These are phyloP conservation scores for Phrynocephalus guinanensis DNA, from an alignment of 2,797 vertebrate genomes.

Conservation along the genomic window DNA sequence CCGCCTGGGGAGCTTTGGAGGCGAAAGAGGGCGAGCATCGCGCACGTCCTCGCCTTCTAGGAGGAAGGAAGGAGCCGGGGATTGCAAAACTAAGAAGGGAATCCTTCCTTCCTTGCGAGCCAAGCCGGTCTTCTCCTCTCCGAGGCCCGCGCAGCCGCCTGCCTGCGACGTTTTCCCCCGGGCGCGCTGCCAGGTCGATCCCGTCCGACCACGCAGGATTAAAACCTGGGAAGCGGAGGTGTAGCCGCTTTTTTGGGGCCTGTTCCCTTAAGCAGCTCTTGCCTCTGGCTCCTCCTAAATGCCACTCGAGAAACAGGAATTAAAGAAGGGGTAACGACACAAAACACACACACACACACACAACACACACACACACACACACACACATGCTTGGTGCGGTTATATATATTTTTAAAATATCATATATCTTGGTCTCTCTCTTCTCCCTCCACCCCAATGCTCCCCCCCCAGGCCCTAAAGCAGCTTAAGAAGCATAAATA, in stretches of 20 bases:
- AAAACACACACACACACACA: no score
- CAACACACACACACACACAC: no score
- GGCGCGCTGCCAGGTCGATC: neutral
- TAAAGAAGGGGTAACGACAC: neutral
- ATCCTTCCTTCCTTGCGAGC: no score
- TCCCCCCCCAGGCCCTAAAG: neutral
- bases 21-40: neutral
- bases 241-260: neutral
- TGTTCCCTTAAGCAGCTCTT: constrained; percentile 3
- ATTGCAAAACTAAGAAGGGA: no score
- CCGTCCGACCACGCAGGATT: neutral
- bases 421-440: neutral
- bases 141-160: no score
- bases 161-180: neutral
- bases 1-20: neutral
- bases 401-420: neutral
- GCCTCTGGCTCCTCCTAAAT: neutral
- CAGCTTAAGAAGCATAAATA: neutral
- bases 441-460: no score
- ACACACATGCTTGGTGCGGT: neutral
- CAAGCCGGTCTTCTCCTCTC: no score
- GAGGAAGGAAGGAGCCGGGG: no score
- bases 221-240: neutral
- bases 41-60: no score
- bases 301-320: neutral